Percentiles rank a stretch among this genome's conserved stretches.
phyloP scores from a whole-genome alignment of 2,888 invertebrate genomes.

The Masnerella sp. region DNA sequence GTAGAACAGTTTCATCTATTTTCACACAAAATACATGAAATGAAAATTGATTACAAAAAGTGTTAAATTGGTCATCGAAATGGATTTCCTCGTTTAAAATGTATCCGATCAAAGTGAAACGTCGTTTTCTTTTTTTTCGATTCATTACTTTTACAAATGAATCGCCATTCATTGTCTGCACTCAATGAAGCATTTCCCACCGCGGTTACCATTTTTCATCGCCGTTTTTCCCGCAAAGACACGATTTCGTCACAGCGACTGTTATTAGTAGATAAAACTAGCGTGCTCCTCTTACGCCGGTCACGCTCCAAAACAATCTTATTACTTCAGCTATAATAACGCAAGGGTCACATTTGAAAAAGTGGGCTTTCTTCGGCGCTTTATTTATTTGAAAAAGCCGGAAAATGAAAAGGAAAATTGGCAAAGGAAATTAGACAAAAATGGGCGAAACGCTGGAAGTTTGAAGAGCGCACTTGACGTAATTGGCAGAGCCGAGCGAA shows the following conservation, averaged over 20 bases:
- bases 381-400: background rate
- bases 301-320: slow-evolving; percentile 77
- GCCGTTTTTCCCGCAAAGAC: background rate
- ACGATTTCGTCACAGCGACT: background rate
- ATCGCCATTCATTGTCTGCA: slow-evolving; percentile 33
- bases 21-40: too few species aligned
- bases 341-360: slow-evolving; percentile 68
- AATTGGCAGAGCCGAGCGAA: slow-evolving; percentile 19
- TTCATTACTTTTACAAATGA: slow-evolving; percentile 44
- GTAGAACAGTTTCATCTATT: too few species aligned
- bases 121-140: slow-evolving; percentile 17
- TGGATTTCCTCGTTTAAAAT: background rate
- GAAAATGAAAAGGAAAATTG: background rate
- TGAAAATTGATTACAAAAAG: too few species aligned
- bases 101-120: slow-evolving; percentile 13
- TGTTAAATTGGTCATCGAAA: too few species aligned
- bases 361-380: background rate
- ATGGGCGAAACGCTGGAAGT: too few species aligned
- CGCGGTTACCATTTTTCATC: slow-evolving; percentile 20
- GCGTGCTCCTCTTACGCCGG: slow-evolving; percentile 60
- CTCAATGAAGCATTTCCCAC: slow-evolving; percentile 33
- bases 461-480: slow-evolving; percentile 28
- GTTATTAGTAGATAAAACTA: slow-evolving; percentile 50
- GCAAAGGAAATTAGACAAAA: too few species aligned
- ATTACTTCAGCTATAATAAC: slow-evolving; percentile 75